phyloP scores from a whole-genome alignment of 2,888 invertebrate genomes.

The Apotomis capreana region DNA sequence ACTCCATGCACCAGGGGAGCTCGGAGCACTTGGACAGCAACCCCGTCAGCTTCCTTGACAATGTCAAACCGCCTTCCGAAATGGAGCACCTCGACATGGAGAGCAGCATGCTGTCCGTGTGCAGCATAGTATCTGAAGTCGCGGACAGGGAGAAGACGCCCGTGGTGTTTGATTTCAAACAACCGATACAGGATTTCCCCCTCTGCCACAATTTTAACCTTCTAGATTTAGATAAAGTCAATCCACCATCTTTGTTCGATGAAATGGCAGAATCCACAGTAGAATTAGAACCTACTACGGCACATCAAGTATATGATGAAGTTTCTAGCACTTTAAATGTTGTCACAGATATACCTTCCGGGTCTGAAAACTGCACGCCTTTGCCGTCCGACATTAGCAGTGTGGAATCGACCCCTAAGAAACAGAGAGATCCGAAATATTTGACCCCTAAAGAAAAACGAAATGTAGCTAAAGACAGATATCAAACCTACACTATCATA shows the following conservation, averaged over 20 bases:
- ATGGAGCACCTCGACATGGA: constrained; percentile 92
- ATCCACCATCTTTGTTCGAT: constrained; percentile 88
- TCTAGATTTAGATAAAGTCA: constrained; percentile 86
- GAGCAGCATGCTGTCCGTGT: constrained; percentile 92
- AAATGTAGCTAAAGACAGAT: constrained; percentile 89
- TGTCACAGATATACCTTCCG: constrained; percentile 82
- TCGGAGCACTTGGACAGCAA: constrained; percentile 86
- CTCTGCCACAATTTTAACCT: constrained; percentile 70
- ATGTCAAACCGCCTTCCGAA: constrained; percentile 92
- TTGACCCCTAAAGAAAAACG: constrained; percentile 91
- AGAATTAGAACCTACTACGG: constrained; percentile 76
- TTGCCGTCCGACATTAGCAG: constrained; percentile 89
- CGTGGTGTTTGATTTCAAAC: constrained; percentile 83
- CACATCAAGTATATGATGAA: constrained; percentile 85
- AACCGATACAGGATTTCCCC: constrained; percentile 80
- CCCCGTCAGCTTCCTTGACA: constrained; percentile 87
- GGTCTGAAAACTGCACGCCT: constrained; percentile 83
- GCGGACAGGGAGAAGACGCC: constrained; percentile 81
- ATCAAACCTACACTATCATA: constrained; percentile 91
- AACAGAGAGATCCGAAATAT: constrained; percentile 74
- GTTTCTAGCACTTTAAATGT: constrained; percentile 82
- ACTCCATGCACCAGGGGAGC: constrained; percentile 79
- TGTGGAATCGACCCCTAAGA: constrained; percentile 89
- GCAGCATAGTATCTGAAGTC: constrained; percentile 91
- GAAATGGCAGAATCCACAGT: constrained; percentile 86